Evolutionary conservation across 2,797 vertebrate species (phyloP).

Genomic region (Babyrousa celebensis): DNA sequence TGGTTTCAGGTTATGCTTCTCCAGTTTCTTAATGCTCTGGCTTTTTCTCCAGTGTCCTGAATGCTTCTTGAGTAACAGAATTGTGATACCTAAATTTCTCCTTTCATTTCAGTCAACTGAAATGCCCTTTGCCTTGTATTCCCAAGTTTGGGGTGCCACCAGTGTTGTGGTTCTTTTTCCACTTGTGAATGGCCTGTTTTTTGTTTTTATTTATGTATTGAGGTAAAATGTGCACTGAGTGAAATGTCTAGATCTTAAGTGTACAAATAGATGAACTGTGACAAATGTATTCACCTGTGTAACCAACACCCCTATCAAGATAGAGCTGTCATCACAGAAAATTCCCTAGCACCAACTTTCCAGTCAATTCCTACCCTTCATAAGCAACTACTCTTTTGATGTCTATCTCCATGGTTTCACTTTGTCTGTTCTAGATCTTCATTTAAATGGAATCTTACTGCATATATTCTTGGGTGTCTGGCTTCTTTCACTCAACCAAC

Average conservation of each 20-base stretch:
- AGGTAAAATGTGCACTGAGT: neutral
- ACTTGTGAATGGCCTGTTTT: neutral
- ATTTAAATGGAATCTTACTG: neutral
- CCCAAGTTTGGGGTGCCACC: neutral
- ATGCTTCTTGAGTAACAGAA: slow-evolving; percentile 78
- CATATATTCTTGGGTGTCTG: neutral
- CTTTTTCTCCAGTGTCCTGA: slow-evolving; percentile 79
- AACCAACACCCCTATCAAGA: neutral
- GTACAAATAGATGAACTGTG: neutral
- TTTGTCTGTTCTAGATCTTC: neutral
- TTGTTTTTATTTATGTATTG: neutral
- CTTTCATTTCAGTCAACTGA: slow-evolving; percentile 80
- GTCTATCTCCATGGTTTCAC: neutral
- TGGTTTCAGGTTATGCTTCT: slow-evolving; percentile 72
- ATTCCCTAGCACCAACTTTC: neutral
- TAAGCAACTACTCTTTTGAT: slow-evolving; percentile 1
- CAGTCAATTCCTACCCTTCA: neutral
- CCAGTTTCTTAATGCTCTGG: slow-evolving; percentile 73
- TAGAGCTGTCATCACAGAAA: neutral
- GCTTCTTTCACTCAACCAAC: neutral
- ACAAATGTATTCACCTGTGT: neutral
- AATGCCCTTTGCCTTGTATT: slow-evolving; percentile 37
- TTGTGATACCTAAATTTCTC: slow-evolving; percentile 59
- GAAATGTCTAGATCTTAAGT: neutral
- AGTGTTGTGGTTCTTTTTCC: neutral